Base-by-base conservation (phyloP, 2,113 vertebrate genomes). In the Corvus hawaiiensis region DNA sequence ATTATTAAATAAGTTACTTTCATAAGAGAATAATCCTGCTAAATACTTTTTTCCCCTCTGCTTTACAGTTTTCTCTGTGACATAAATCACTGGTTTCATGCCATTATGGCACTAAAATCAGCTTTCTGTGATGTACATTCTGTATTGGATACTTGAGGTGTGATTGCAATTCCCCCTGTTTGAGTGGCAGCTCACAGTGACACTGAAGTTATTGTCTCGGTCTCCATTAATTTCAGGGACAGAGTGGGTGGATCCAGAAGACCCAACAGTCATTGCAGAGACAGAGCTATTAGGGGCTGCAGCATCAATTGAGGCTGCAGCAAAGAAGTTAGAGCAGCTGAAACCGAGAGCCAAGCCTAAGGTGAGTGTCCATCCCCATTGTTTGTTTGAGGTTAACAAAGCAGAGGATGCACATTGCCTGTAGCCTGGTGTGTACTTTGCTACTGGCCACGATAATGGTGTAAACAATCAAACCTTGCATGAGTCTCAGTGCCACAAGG, bases 251-350 rank as follows among this genome's bases (percentile, higher is more conserved):
- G 99, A 99, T 92, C 99, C 99, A 1, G 99, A 99, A 97, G 99
- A 99, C 97, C 99, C 99, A 56, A 99, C 99, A 13, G 98, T 99
- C 94, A 99, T 99, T 56, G 99, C 99, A 1, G 99, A 99, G 97
- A 99, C 99, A 2, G 99, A 99, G 97, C 98, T 99, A 3, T 97
- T 99, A 84, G 99, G 99, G 86, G 99, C 99, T 22, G 99, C 99
- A 22, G 99, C 99, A 4, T 99, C 99, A 78, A 99, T 99, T 82
- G 99, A 99, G 97, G 99, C 99, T 43, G 99, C 99, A 46, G 99
- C 99, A 89, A 99, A 99, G 98, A 99, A 99, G 98, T 97, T 99
- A 83, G 99, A 99, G 97, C 99, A 99, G 94, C 98, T 99, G 94
- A 99, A 99, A 95, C 99, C 99, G 49, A 98, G 99, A 98, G 99